Percentiles rank a stretch among this genome's conserved stretches.
These are phyloP conservation scores for Yasuhikotakia modesta DNA, from an alignment of 2,797 vertebrate species.

Conservation along the genomic window DNA sequence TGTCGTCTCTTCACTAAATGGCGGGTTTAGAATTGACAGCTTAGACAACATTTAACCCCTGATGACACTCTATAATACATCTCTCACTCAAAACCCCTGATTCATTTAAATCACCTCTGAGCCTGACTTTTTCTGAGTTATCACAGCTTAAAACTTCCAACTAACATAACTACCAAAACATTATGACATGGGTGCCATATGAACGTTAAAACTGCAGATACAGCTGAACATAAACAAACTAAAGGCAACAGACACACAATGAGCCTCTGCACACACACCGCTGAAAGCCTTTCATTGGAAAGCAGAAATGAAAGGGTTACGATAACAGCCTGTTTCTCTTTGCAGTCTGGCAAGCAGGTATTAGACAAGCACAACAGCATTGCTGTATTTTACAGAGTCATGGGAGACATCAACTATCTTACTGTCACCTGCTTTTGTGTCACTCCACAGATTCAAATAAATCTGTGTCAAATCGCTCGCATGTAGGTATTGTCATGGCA, in stretches of 20 bases:
- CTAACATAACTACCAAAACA: too few relatives aligned
- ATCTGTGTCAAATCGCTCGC: slow-evolving; percentile 40
- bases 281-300: background rate
- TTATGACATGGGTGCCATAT: background rate
- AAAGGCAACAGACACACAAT: background rate
- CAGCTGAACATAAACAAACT: slow-evolving; percentile 25
- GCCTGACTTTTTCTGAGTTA: too few relatives aligned
- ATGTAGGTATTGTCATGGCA: too few relatives aligned
- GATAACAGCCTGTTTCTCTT: background rate
- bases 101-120: too few relatives aligned
- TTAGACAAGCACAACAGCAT: background rate
- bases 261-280: background rate
- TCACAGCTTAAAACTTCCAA: too few relatives aligned
- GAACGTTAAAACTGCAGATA: background rate
- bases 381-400: background rate
- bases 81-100: too few relatives aligned
- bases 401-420: background rate
- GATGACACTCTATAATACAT: too few relatives aligned
- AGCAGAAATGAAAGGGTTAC: background rate
- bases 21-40: too few relatives aligned
- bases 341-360: background rate
- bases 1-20: too few relatives aligned
- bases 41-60: too few relatives aligned
- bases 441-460: slow-evolving; percentile 30
- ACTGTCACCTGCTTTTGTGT: slow-evolving; percentile 25